Evolutionary conservation across 2,888 invertebrate genomes (phyloP).

Genomic region (Isoperla grammatica): DNA sequence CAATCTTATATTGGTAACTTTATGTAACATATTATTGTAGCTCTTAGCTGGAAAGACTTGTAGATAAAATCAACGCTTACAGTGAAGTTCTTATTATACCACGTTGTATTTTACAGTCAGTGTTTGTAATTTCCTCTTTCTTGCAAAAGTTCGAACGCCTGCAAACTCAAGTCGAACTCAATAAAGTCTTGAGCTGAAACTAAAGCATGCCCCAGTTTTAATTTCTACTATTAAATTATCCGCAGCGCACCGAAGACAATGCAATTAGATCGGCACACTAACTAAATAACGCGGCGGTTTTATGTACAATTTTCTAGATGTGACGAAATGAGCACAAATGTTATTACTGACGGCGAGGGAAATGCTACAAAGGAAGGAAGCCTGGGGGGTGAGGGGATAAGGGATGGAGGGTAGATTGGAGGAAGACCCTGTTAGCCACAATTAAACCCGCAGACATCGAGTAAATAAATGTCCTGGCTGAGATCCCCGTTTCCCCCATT

Average conservation of each 20-base stretch:
- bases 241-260: background rate
- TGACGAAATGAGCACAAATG: conserved; percentile 20
- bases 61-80: no score
- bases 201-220: no score
- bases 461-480: conserved; percentile 14
- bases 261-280: conserved; percentile 15
- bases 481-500: background rate
- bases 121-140: no score
- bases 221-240: no score
- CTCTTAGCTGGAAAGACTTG: no score
- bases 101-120: no score
- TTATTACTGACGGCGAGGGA: conserved; percentile 8
- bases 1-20: no score
- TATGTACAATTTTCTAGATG: conserved; percentile 17
- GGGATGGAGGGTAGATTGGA: conserved; percentile 11
- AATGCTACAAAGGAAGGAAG: conserved; percentile 13
- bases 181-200: no score
- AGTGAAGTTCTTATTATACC: no score
- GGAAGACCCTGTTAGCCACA: conserved; percentile 19
- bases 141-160: no score
- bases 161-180: no score
- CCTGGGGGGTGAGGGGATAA: conserved; percentile 7
- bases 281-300: conserved; percentile 6
- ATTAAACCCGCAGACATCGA: conserved; percentile 17
- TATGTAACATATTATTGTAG: no score